phyloP scores from a whole-genome alignment of 2,888 invertebrate genomes.

The Xanthia togata region DNA sequence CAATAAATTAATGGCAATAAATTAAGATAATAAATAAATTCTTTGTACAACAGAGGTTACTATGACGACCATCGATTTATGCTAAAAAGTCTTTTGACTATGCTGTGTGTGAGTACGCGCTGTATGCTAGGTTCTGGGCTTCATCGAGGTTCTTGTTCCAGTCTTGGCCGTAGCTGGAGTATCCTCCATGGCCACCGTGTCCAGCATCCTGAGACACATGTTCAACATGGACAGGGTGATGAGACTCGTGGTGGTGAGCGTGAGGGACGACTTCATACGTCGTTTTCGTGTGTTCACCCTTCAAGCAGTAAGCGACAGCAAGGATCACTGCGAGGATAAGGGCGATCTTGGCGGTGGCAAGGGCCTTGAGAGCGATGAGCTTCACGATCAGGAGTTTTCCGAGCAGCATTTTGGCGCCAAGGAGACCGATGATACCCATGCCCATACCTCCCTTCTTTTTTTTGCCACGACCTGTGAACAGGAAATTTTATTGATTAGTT shows the following conservation, averaged over 20 bases:
- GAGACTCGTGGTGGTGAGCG: constrained; percentile 90
- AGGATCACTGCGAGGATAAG: constrained; percentile 94
- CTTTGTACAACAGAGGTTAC: constrained; percentile 87
- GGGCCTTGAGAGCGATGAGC: constrained; percentile 95
- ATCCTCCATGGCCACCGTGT: constrained; percentile 69
- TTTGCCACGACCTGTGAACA: constrained; percentile 91
- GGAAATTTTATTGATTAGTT: background rate
- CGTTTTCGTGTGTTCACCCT: constrained; percentile 85
- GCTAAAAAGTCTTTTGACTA: constrained; percentile 64
- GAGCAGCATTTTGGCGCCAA: constrained; percentile 84
- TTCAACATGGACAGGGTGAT: constrained; percentile 91
- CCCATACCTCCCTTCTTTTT: constrained; percentile 93
- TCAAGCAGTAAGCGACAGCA: constrained; percentile 86
- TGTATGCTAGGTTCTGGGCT: constrained; percentile 93
- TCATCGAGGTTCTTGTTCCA: constrained; percentile 91
- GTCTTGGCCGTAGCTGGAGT: constrained; percentile 83
- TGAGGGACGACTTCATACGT: constrained; percentile 88
- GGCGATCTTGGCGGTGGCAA: constrained; percentile 95
- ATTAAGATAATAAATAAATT: constrained; percentile 85
- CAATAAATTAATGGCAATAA: constrained; percentile 86
- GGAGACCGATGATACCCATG: constrained; percentile 92
- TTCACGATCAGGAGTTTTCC: constrained; percentile 93
- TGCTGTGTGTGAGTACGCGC: constrained; percentile 89
- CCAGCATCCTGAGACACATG: constrained; percentile 85
- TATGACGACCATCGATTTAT: constrained; percentile 54